Base-by-base conservation (phyloP, 2,888 invertebrate genomes). In the Amphipyra tragopoginis region DNA sequence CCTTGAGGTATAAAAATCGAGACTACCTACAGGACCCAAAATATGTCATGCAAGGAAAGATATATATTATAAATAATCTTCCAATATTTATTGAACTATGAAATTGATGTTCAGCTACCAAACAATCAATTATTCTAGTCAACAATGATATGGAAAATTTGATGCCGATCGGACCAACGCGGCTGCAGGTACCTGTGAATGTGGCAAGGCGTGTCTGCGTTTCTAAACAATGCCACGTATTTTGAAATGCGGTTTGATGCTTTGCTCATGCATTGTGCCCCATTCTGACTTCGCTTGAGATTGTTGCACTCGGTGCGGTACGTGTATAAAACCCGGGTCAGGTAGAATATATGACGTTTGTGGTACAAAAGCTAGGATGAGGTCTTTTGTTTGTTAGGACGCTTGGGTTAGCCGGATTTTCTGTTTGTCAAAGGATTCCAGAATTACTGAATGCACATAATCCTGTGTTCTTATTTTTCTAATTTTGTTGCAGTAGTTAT, bases 141-240 rank as follows among this genome's bases (percentile, higher is more conserved):
- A 65, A 66, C 45, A 45, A 55, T 73, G 55, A 61, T 63, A 65
- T 65, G 49, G 54, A 62, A 67, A 73, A 65, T 72, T 52, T 64
- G 61, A 56, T 65, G 45, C 13, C 60, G 51, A 51, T 63, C 42
- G 36, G 43, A 61, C 70, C 73, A 70, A 59, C 60, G 44, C 52
- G 50, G 36, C 42, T 44, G 58, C 43, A 44, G 36, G 40, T 49
- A 52, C 44, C 53, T 57, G 42, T 49, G 52, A 66, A 55, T 54
- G 56, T 54, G 57, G 66, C 61, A 51, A 63, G 45, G 48, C 55
- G 56, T 68, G 64, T 58, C 60, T 62, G 51, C 44, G 14, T 65
- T 67, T 53, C 72, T 67, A 77, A 77, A 77, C 77, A 77, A 77
- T 65, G 66, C 47, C 57, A 48, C 40, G 77, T 64, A 74, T 77